Evolutionary conservation across 2,888 invertebrate genomes (phyloP), one percentile per base, ranked within the genome.

Genomic region (Leptopilina myrica): DNA sequence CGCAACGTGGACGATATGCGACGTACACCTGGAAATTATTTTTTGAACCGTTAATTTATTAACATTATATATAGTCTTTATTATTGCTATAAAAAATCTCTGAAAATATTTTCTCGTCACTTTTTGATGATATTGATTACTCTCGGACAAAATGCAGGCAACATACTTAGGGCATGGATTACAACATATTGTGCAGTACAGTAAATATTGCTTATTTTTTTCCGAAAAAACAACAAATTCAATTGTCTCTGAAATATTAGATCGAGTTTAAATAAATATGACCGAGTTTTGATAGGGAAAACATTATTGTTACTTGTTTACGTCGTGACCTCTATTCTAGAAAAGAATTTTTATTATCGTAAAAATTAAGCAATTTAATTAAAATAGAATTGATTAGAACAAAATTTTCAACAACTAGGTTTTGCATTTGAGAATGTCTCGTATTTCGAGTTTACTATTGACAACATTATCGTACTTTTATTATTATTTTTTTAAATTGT

Each of bases 121-220:
- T 73, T 73, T 73, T 40, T 40, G 73, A 73, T 56, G 73, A 73
- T 73, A 56, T 73, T 73, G 73, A 73, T 73, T 73, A 73, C 33
- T 73, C 56, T 40, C 56, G n/a, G n/a, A 56, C 33, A 73, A 73
- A 40, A 73, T 56, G 56, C 56, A 73, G 56, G 33, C 56, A 59
- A 73, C 26, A 33, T 56, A 56, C 33, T 73, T 2, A 56, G 33
- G 33, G 33, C 33, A 73, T 40, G 73, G 56, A 40, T 73, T 73
- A 73, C 56, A 59, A 56, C 73, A 73, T 73, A 73, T 73, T 73
- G 73, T 73, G 56, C 56, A 40, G 73, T 73, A 73, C 53, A 56
- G 53, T 73, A 59, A 73, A 73, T 73, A 33, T 73, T 73, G 40
- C 15, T n/a, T n/a, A 56, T 56, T 40, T 73, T 73, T 40, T 0